Base-by-base conservation (phyloP, 2,113 vertebrate species). In the Plotosus lineatus region DNA sequence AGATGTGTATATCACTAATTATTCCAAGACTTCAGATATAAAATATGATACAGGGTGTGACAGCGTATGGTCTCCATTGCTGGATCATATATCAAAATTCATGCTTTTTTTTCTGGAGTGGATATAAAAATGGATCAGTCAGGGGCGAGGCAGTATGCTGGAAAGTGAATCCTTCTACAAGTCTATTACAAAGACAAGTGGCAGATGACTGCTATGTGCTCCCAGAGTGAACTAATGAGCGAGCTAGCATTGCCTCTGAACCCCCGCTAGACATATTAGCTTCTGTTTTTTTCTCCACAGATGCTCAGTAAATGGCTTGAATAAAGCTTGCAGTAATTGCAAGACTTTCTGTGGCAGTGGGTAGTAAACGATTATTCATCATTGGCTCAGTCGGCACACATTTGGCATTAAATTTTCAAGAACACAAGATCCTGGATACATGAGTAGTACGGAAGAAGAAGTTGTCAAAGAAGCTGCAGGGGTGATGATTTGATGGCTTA, bases 141-240 rank as follows among this genome's bases (percentile, higher is more conserved):
- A 65, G 80, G 38, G 28, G 42, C 44, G 31, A 83, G 14, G n/a
- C 38, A 79, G 17, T 31, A 48, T 73, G 66, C 46, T 76, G 46
- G 36, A 66, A 58, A 78, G 65, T 44, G 42, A 79, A 50, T 15
- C 50, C 68, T 50, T 19, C n/a, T 19, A 48, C 44, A 31, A 48
- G 50, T 69, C 51, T 69, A 58, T 75, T 75, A 38, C n/a, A 2
- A 15, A 51, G 36, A 60, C 23, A 42, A 33, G 76, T 15, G 28
- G 48, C 23, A 38, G 38, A 78, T 66, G 76, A 51, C n/a, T 76
- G 61, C 78, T 55, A 14, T 19, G 50, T 61, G 44, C 28, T 63
- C 78, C 65, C 73, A 71, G 11, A 26, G 53, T 23, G 36, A 80
- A 42, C 61, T 80, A 80, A 84, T 84, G 73, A 84, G 42, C 42